Base-by-base conservation (phyloP, 2,797 vertebrate species). In the Esox masquinongy region DNA sequence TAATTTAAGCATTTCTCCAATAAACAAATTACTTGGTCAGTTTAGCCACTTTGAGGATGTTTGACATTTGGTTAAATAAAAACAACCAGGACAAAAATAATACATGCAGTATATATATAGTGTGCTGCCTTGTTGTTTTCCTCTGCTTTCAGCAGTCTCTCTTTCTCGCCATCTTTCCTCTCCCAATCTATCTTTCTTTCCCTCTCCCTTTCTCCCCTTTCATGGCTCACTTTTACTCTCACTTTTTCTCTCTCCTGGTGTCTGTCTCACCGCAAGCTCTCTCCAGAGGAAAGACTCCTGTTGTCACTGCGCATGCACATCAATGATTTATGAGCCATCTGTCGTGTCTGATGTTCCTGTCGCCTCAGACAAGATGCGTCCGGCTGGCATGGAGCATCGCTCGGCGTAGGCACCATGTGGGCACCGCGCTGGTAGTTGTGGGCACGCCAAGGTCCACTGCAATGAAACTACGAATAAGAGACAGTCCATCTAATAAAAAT, bases 271-370 rank as follows among this genome's bases (percentile, higher is more conserved):
- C 2, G 15, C 29, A 22, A 16, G 82, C 80, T 90, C 90, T 90
- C 90, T 92, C 91, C 86, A 88, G 90, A 90, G 88, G 83, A 90
- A 90, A 86, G 82, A 85, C 86, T 88, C 90, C 90, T 79, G 80
- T 91, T 81, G 82, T 87, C 87, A 80, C 86, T 69, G 76, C 74
- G 83, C 85, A 82, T 77, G 86, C 88, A 91, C 89, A 86, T 93
- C 86, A 89, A 93, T 94, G 92, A 94, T 93, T 93, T 92, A 93
- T 93, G 91, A 93, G 91, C 93, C 93, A 95, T 95, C 93, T 95
- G 94, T 90, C 90, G 80, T 69, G 78, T 94, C 92, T 92, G 92
- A 92, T 93, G 92, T 91, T 93, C 90, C 90, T 86, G 88, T 88
- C 89, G 89, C 83, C 89, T 79, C 82, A 90, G 88, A 92, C 91